phyloP scores from a whole-genome alignment of 2,113 vertebrate species.

The Oryzias woworae region DNA sequence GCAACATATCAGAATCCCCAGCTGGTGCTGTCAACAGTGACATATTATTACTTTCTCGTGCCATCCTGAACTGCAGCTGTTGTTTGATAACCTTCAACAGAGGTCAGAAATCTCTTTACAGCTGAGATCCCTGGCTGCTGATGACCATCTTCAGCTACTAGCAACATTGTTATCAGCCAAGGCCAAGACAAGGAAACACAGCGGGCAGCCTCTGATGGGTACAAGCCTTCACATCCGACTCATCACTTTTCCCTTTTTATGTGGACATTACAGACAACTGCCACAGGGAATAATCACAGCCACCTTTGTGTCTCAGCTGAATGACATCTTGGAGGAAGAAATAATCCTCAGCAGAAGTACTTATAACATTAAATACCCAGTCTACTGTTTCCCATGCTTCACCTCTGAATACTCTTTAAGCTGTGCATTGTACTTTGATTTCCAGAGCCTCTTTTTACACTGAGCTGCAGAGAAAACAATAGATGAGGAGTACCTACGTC shows the following conservation, averaged over 20 bases:
- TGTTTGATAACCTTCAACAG: background rate
- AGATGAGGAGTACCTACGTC: conserved; percentile 16
- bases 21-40: conserved; percentile 2
- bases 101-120: conserved; percentile 7
- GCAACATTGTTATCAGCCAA: conserved; percentile 24
- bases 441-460: conserved; percentile 13
- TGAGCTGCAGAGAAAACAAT: conserved; percentile 22
- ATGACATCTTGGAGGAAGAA: conserved; percentile 35
- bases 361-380: conserved; percentile 13
- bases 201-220: conserved; percentile 12
- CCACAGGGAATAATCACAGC: conserved; percentile 35
- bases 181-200: conserved; percentile 19
- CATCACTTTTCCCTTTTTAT: conserved; percentile 31
- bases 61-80: background rate
- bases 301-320: conserved; percentile 41
- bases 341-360: conserved; percentile 21
- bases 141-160: conserved; percentile 24
- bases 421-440: conserved; percentile 11
- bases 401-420: conserved; percentile 25
- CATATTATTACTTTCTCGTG: background rate
- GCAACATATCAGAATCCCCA: background rate
- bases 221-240: conserved; percentile 14
- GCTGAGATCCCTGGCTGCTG: conserved; percentile 22
- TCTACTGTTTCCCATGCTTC: background rate
- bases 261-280: conserved; percentile 22